Evolutionary conservation across 2,797 vertebrate genomes (phyloP).

Genomic region (Kryptolebias ocellatus): DNA sequence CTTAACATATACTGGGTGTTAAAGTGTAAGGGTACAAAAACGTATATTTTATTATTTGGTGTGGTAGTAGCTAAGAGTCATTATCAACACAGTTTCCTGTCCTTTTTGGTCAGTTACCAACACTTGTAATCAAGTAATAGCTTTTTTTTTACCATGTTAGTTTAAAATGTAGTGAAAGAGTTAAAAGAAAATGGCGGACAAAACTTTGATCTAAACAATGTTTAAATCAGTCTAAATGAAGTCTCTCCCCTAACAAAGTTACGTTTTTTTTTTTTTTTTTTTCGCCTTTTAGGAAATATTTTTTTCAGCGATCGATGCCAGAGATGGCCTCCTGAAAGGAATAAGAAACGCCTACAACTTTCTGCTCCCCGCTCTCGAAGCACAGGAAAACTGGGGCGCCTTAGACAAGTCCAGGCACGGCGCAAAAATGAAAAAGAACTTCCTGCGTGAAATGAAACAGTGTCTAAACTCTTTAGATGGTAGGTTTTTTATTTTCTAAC

Average conservation of each 20-base stretch:
- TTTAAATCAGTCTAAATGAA: neutral
- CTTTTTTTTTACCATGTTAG: too few species aligned
- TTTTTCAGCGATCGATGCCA: constrained; percentile 83
- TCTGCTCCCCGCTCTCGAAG: constrained; percentile 78
- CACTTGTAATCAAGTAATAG: too few species aligned
- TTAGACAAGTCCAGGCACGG: constrained; percentile 79
- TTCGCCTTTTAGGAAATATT: constrained; percentile 74
- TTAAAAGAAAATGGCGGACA: too few species aligned
- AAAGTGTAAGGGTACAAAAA: too few species aligned
- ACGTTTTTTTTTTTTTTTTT: constrained; percentile 11
- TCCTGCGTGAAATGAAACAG: constrained; percentile 76
- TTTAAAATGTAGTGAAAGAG: too few species aligned
- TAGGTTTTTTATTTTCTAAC: constrained; percentile 58
- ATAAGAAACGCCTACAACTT: constrained; percentile 68
- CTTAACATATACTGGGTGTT: too few species aligned
- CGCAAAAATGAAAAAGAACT: constrained; percentile 76
- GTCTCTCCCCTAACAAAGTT: neutral
- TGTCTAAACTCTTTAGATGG: constrained; percentile 82
- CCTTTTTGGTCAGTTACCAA: too few species aligned
- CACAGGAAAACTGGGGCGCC: constrained; percentile 80
- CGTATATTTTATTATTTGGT: too few species aligned
- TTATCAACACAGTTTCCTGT: too few species aligned
- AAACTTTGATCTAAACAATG: too few species aligned
- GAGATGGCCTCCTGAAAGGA: constrained; percentile 80
- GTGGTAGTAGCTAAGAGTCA: too few species aligned